Percentiles rank a stretch among this genome's conserved stretches.
Evolutionary conservation across 1,140 invertebrate genomes (phyloP).

Genomic region (Drosophila kepulauana): DNA sequence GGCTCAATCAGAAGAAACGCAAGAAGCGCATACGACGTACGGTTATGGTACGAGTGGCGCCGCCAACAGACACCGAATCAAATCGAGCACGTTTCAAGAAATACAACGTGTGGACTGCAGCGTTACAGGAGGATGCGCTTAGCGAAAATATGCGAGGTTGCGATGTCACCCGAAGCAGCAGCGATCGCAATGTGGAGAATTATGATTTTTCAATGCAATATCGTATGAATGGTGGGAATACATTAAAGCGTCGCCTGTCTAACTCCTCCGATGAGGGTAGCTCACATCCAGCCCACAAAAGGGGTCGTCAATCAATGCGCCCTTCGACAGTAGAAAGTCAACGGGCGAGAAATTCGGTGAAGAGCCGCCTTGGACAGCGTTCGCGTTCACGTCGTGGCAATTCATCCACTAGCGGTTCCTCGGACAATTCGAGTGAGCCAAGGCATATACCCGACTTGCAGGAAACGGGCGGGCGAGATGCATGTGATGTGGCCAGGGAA

Average conservation of each 20-base stretch:
- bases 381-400: conserved; percentile 57
- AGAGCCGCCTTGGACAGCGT: conserved; percentile 58
- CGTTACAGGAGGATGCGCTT: conserved; percentile 88
- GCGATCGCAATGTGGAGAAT: conserved; percentile 87
- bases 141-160: conserved; percentile 87
- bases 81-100: conserved; percentile 85
- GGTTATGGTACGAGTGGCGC: conserved; percentile 85
- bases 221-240: conserved; percentile 68
- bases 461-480: conserved; percentile 82
- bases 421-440: conserved; percentile 69
- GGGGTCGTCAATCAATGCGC: conserved; percentile 57
- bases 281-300: conserved; percentile 66
- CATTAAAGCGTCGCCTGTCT: conserved; percentile 80
- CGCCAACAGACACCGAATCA: conserved; percentile 81
- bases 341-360: conserved; percentile 32
- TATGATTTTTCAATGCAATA: conserved; percentile 86
- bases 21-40: conserved; percentile 82
- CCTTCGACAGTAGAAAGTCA: conserved; percentile 25
- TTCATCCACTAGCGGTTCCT: conserved; percentile 73
- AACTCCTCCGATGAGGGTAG: conserved; percentile 71
- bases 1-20: conserved; percentile 50
- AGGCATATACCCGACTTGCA: conserved; percentile 85
- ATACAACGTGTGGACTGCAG: conserved; percentile 88
- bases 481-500: conserved; percentile 88
- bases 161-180: conserved; percentile 86